phyloP scores from a whole-genome alignment of 2,797 vertebrate species.

The Ctenopoma multispine region DNA sequence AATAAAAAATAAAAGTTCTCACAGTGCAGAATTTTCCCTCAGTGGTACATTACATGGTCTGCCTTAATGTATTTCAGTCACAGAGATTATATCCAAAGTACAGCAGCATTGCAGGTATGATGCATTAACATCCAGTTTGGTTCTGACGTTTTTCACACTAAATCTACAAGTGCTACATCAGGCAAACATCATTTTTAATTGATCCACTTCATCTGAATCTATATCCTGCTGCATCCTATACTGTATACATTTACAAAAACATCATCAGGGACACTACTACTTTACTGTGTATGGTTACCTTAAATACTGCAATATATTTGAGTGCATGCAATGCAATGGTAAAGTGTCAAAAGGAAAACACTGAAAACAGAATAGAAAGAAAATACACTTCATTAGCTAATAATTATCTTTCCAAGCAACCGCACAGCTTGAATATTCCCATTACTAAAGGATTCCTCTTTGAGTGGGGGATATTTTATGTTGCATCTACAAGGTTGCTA shows the following conservation, averaged over 20 bases:
- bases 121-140: neutral
- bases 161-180: neutral
- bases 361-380: neutral
- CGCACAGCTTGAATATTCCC: conserved; percentile 52
- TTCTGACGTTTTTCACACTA: conserved; percentile 8
- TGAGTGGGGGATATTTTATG: conserved; percentile 71
- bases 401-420: conserved; percentile 53
- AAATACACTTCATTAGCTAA: conserved; percentile 41
- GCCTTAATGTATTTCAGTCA: neutral
- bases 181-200: neutral
- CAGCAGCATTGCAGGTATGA: neutral
- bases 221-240: neutral
- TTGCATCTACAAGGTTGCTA: conserved; percentile 77
- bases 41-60: too few species aligned
- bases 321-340: neutral
- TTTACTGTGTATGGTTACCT: neutral
- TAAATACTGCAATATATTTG: conserved; percentile 12
- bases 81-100: neutral
- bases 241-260: neutral
- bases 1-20: too few species aligned
- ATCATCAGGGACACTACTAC: neutral
- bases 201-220: conserved; percentile 6
- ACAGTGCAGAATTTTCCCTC: too few species aligned
- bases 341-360: conserved; percentile 19
- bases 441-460: conserved; percentile 60